Evolutionary conservation across 2,888 invertebrate genomes (phyloP).

Genomic region (Protodeltote pygarga): DNA sequence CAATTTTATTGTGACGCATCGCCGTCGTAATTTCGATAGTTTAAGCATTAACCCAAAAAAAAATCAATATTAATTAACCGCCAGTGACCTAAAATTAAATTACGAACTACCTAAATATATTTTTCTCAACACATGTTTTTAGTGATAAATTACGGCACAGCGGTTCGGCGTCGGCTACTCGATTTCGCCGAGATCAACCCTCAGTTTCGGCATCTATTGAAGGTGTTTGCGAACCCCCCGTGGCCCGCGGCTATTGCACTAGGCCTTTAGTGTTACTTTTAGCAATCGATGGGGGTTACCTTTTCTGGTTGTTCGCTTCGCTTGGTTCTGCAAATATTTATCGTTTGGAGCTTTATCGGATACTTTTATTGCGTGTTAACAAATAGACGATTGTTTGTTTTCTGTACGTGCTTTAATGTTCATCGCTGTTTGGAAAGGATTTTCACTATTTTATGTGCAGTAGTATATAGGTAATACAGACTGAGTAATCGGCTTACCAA

Average conservation of each 20-base stretch:
- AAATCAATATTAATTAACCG: no score
- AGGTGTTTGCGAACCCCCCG: conserved; percentile 43
- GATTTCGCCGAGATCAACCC: conserved; percentile 27
- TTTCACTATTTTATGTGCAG: no score
- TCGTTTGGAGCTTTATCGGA: conserved; percentile 64
- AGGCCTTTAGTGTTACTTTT: conserved; percentile 76
- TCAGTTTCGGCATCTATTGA: conserved; percentile 21
- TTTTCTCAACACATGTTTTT: no score
- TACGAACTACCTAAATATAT: no score
- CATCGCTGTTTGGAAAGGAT: conserved; percentile 20
- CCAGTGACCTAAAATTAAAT: no score
- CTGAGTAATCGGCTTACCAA: no score
- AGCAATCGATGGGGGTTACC: conserved; percentile 63
- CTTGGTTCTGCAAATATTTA: conserved; percentile 75
- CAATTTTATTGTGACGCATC: no score
- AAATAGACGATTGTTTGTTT: conserved; percentile 64
- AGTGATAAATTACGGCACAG: conserved; percentile 2
- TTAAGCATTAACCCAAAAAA: no score
- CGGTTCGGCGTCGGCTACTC: conserved; percentile 12
- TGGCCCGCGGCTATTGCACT: conserved; percentile 69
- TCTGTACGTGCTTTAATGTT: conserved; percentile 52
- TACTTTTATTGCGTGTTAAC: conserved; percentile 79
- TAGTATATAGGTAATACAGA: no score
- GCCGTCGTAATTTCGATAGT: no score
- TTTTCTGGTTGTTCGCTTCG: conserved; percentile 58